Evolutionary conservation across 2,113 vertebrate genomes (phyloP), one percentile per base, ranked within the genome.

Genomic region (Strix uralensis): DNA sequence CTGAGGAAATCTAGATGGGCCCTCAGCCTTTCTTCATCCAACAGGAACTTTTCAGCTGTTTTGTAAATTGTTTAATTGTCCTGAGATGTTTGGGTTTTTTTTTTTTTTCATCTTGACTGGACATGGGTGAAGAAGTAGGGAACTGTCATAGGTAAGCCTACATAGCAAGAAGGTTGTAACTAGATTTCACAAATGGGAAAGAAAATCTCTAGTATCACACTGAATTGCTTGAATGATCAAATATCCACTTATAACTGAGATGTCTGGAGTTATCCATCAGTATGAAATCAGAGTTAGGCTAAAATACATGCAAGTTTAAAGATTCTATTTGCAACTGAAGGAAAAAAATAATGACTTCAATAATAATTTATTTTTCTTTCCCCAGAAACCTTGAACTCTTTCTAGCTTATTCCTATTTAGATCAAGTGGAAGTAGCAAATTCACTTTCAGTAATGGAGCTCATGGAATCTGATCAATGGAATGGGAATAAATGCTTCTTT

Each of bases 351-450:
- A 55, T 61, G 46, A n/a, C 16, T 77, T 29, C 15, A 77, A 10
- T 21, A 88, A 26, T 10, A 62, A 9, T 16, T 22, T 42, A 25
- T 54, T 51, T 49, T 42, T 40, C 11, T 36, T 34, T 5, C 10
- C 3, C 4, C 7, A 5, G 6, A 52, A 5, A 85, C 4, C 4
- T 51, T 84, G 22, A 92, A 49, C 12, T 55, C 16, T 66, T 81
- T 40, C 42, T 63, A 46, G 9, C 11, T 59, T 81, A 49, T 55
- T 51, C 3, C 2, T 78, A 4, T 42, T 78, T 42, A 70, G 10
- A 46, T 12, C 0, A 0, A 54, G 10, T 46, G 32, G 3, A 36
- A 73, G 7, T 11, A 47, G 36, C 54, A 70, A 57, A 12, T 7
- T 15, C 3, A 17, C 1, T 59, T 81, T 55, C 5, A 3, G 10